Base-by-base conservation (phyloP, 2,797 vertebrate genomes). In the Chelmon rostratus region DNA sequence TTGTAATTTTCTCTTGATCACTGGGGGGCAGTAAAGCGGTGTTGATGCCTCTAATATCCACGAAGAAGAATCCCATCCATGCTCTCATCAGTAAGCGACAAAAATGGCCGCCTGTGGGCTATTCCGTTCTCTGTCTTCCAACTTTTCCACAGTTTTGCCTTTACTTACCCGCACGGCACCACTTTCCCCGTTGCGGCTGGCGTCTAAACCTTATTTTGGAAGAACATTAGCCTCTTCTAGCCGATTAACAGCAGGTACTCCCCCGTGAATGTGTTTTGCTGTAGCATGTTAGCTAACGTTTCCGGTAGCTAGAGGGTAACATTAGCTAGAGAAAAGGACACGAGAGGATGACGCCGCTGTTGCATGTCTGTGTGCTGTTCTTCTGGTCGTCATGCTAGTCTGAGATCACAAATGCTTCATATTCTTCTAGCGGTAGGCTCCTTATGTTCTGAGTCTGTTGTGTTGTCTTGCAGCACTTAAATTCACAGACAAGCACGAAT, bases 401-500 rank as follows among this genome's bases (percentile, higher is more conserved):
- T 0, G 15, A 9, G 4, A 68, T 68, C 15, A 16, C 5, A 61
- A 19, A 35, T 56, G n/a, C 44, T 50, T 19, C 2, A 54, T 2
- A 46, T 35, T 52, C n/a, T 57, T 52, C 1, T 8, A 3, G 4
- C 19, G 16, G 21, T 50, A 10, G 52, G 3, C 13, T 31, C 6
- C 38, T 47, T 61, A n/a, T 72, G 40, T 64, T 68, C 35, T 73
- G 16, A 72, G 50, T 63, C 5, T 79, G 49, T 83, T 76, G 28
- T 88, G 54, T 91, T 83, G 2, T 88, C 66, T 95, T 96, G 52
- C 87, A 99, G 98, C 95, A 70, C 96, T 98, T 73, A 98, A 96
- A 92, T 99, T 97, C 93, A 99, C 98, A 94, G 97, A 99, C 92
- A 99, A 98, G 82, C 98, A 99, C 38, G 98, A 99, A 87, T 99